A percentile compares a stretch with the other conserved stretches of the same genome.
These are phyloP conservation scores for Ceraclea dissimilis DNA, from an alignment of 2,888 invertebrate species.

Conservation along the genomic window DNA sequence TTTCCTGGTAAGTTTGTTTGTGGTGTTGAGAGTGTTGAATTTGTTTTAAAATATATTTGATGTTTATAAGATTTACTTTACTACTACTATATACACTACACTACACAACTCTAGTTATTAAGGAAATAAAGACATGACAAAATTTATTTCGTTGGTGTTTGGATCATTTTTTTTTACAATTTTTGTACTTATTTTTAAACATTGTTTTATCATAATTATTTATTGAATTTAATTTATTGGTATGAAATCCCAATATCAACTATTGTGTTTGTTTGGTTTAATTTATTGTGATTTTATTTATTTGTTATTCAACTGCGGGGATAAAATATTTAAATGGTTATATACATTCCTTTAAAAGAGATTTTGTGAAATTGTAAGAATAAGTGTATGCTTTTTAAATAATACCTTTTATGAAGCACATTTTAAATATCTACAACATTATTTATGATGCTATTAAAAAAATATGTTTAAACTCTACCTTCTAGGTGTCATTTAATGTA, in stretches of 20 bases:
- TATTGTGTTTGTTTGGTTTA: neutral
- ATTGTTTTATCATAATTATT: neutral
- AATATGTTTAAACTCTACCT: too few relatives aligned
- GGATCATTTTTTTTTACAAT: slow-evolving; percentile 6
- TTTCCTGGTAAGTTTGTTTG: neutral
- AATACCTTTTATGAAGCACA: too few relatives aligned
- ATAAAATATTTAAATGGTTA: neutral
- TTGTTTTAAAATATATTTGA: too few relatives aligned
- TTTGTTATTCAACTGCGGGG: too few relatives aligned
- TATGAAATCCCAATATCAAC: neutral
- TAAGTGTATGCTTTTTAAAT: too few relatives aligned
- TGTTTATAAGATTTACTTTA: too few relatives aligned
- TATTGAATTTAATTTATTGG: neutral
- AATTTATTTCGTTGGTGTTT: slow-evolving; percentile 13
- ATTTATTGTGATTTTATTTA: neutral
- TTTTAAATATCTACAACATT: too few relatives aligned
- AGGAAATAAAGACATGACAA: slow-evolving; percentile 19
- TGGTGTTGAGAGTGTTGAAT: neutral
- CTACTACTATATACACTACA: too few relatives aligned
- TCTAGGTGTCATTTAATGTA: too few relatives aligned
- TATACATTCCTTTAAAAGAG: neutral
- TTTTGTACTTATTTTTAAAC: slow-evolving; percentile 2
- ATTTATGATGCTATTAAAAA: too few relatives aligned
- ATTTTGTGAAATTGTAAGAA: neutral
- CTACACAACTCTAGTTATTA: slow-evolving; percentile 13